Evolutionary conservation across 2,113 vertebrate genomes (phyloP).

Genomic region (Ophthalmolycus amberensis): DNA sequence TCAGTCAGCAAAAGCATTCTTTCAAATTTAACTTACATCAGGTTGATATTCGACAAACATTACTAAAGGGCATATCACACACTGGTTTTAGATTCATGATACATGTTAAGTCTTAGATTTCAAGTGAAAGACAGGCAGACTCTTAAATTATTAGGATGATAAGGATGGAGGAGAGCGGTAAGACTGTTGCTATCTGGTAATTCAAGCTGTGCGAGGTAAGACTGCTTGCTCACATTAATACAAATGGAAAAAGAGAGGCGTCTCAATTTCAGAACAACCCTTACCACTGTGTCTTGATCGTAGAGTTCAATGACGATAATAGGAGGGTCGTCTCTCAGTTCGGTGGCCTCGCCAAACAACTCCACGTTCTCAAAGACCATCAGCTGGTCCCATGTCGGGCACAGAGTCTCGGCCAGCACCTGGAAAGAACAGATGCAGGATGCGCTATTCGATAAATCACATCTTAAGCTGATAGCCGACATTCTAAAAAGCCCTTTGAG

Average conservation of each 20-base stretch:
- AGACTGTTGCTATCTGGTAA: slow-evolving; percentile 10
- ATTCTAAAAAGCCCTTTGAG: neutral
- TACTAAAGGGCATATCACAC: neutral
- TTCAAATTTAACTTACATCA: slow-evolving; percentile 47
- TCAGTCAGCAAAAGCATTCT: slow-evolving; percentile 68
- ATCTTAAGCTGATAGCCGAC: accelerated
- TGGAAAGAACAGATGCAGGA: slow-evolving; percentile 28
- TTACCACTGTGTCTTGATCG: slow-evolving; percentile 94
- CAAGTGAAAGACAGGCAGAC: slow-evolving; percentile 28
- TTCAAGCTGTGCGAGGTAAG: slow-evolving; percentile 1
- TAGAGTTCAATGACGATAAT: slow-evolving; percentile 97
- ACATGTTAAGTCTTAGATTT: slow-evolving; percentile 26
- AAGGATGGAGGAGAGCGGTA: neutral
- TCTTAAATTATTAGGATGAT: slow-evolving; percentile 24
- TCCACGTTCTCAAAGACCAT: slow-evolving; percentile 94
- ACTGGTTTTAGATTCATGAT: neutral
- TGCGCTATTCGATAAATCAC: accelerated
- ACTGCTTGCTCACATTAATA: slow-evolving; percentile 5
- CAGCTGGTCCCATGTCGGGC: slow-evolving; percentile 96
- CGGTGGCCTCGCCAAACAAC: slow-evolving; percentile 90
- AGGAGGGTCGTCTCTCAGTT: slow-evolving; percentile 93
- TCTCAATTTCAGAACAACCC: slow-evolving; percentile 33
- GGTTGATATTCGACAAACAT: neutral
- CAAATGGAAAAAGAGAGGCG: slow-evolving; percentile 14
- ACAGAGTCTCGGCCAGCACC: slow-evolving; percentile 95